Base-by-base conservation (phyloP, 2,888 invertebrate species). In the Neria commutata region DNA sequence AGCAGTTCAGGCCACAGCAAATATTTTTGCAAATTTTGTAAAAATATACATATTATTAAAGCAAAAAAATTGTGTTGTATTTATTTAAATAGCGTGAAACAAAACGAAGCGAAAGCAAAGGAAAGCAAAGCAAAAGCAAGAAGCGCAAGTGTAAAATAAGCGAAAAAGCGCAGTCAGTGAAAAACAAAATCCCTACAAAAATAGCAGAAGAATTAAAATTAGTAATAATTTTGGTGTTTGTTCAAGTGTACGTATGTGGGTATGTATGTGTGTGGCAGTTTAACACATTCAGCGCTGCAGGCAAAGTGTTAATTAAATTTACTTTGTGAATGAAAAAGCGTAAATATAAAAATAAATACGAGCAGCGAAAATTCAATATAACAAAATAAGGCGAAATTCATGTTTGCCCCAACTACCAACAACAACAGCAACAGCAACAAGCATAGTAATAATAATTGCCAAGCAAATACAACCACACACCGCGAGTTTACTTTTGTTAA, bases 241-340 rank as follows among this genome's bases (percentile, higher is more conserved):
- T n/a, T 45, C 17, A 16, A 11, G 11, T 19, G 17, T 17, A 45
- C 11, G 24, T 25, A 21, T 47, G 24, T 47, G 24, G 4, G 8
- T 14, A 23, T 23, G 16, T 47, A 11, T 47, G 24, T 47, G 24
- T 23, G 19, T 23, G 2, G 29, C 11, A 8, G 11, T 29, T 29
- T 29, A 8, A 29, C 11, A 29, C 29, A 29, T n/a, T n/a, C n/a
- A 29, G 29, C 11, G 29, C 11, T 29, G 29, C 6, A 42, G 21
- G 21, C 6, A 17, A 42, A 74, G 72, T 72, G 72, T 74, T 72
- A 72, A 74, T 72, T 72, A 66, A 74, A 72, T 72, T 74, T 72
- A 74, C 72, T 74, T 74, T 72, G 72, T 72, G 72, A 72, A 72
- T 72, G 72, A 74, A 74, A 72, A 72, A 70, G 70, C 64, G 71